Evolutionary conservation across 2,797 vertebrate genomes (phyloP), one percentile per base, ranked within the genome.

Genomic region (Tapera naevia): DNA sequence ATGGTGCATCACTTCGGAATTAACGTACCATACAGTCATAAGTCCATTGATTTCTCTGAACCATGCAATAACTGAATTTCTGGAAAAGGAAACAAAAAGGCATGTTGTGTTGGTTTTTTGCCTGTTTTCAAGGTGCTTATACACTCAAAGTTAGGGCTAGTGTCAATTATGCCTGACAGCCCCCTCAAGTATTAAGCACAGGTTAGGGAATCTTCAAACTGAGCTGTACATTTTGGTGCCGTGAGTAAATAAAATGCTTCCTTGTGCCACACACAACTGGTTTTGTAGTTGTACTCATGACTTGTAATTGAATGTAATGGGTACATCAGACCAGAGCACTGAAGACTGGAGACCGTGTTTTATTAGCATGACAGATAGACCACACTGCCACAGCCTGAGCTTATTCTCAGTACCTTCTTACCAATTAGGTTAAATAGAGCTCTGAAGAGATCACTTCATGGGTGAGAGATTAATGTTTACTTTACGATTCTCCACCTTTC

Each of bases 131-230:
- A 54, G 57, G 35, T 69, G 13, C 11, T 39, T 35, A 39, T 28
- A 61, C 3, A 2, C 8, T 62, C 13, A 50, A 65, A 69, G n/a
- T 70, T 61, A 39, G 39, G 30, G 33, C 17, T 22, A 39, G 18
- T 1, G 0, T 53, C 28, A 53, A 6, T 61, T n/a, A 25, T 8
- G 5, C 18, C 22, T 71, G 37, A 64, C 0, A 51, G 24, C 32
- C 16, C 37, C 58, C 21, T 17, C 45, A 35, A 10, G 15, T 13
- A 61, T 14, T 14, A 74, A 53, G 37, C 54, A 79, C 32, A 64
- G 5, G 13, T 71, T 23, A 67, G 45, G 33, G 18, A 70, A 16
- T 46, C 27, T 78, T 69, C 70, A 75, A 53, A 56, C 0, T 43
- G n/a, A 86, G 69, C 32, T 64, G 53, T 5, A 60, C 37, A 45